These are phyloP conservation scores for Promerops cafer DNA, from an alignment of 2,113 vertebrate genomes.

Conservation along the genomic window DNA sequence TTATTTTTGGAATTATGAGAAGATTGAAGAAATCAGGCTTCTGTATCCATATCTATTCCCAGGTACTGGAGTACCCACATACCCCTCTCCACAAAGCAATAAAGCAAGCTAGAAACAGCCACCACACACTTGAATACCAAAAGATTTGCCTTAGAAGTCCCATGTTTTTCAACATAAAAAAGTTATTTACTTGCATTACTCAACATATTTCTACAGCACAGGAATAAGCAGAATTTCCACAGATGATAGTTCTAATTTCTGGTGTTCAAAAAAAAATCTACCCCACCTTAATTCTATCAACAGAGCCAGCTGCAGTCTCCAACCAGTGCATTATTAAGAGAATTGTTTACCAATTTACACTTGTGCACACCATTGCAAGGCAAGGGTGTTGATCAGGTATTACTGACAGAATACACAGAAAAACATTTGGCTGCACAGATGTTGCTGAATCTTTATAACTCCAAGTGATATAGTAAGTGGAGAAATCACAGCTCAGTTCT, in stretches of 20 bases:
- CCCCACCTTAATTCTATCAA: background rate
- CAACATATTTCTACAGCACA: background rate
- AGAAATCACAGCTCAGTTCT: background rate
- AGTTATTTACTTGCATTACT: background rate
- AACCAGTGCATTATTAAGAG: background rate
- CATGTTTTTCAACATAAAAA: background rate
- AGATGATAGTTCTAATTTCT: background rate
- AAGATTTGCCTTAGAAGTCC: background rate
- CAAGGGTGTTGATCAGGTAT: background rate
- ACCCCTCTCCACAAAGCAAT: background rate
- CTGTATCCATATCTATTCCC: background rate
- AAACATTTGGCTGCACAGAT: background rate
- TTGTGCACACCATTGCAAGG: background rate
- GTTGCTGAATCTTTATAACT: background rate
- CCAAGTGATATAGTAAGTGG: background rate
- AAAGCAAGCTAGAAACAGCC: background rate
- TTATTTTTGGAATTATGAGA: background rate
- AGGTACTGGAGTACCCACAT: background rate
- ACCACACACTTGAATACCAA: background rate
- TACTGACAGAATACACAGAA: background rate
- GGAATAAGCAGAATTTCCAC: background rate
- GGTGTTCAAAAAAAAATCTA: background rate
- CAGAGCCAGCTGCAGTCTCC: background rate
- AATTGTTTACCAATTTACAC: background rate
- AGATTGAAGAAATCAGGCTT: background rate